Conservation (phyloP, 2,797 vertebrate species). For the Poeciliopsis infans region DNA sequence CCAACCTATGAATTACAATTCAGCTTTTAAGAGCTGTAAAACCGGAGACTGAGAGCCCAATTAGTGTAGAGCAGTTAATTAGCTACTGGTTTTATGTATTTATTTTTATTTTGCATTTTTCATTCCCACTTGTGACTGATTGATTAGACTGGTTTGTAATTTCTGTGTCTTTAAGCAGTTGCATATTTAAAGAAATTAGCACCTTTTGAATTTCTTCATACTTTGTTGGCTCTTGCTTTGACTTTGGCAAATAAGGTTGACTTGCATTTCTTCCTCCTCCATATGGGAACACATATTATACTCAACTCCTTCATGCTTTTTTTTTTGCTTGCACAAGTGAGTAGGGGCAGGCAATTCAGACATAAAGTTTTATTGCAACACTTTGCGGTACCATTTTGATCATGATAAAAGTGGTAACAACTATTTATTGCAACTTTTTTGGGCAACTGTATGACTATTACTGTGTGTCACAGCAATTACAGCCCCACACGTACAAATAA, state of each 20-base stretch:
- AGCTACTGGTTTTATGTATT: constrained; percentile 32
- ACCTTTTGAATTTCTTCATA: neutral
- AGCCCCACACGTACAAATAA: no score
- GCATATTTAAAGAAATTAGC: neutral
- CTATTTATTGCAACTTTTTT: no score
- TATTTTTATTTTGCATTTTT: neutral
- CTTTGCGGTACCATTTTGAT: no score
- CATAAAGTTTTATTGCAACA: no score
- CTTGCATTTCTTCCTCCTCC: neutral
- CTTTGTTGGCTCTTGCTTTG: neutral
- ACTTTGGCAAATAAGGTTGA: constrained; percentile 13
- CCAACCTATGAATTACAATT: constrained; percentile 55
- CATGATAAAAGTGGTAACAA: no score
- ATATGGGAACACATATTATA: neutral
- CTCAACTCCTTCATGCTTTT: neutral
- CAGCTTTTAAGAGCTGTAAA: constrained; percentile 52
- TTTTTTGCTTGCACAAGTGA: constrained; percentile 5
- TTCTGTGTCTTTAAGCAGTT: constrained; percentile 8
- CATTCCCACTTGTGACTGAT: neutral
- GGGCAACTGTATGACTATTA: no score
- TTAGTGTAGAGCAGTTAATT: constrained; percentile 34
- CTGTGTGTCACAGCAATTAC: no score
- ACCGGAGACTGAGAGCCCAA: constrained; percentile 35
- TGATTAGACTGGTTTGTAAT: neutral
- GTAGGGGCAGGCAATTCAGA: neutral